These are phyloP conservation scores for Prionailurus viverrinus DNA, from an alignment of 2,113 vertebrate species.

Conservation along the genomic window DNA sequence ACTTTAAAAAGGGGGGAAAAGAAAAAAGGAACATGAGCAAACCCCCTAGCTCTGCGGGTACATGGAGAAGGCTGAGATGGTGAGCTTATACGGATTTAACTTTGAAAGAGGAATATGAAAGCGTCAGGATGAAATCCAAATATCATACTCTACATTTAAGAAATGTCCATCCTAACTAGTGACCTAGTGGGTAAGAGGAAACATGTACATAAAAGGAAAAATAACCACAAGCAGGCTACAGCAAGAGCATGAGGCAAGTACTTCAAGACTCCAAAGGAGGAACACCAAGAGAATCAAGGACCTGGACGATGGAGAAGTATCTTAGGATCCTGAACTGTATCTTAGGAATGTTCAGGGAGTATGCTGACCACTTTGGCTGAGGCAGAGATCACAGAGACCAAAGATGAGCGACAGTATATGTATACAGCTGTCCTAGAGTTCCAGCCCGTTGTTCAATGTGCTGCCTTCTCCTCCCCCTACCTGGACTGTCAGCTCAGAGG, in stretches of 20 bases:
- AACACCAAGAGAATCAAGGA: conserved; percentile 7
- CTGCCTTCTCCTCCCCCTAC: background rate
- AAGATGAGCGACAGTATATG: background rate
- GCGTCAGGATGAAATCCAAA: conserved; percentile 41
- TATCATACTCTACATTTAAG: background rate
- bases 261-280: background rate
- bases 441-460: background rate
- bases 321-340: background rate
- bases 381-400: background rate
- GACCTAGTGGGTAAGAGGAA: background rate
- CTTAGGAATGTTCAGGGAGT: background rate
- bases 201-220: background rate
- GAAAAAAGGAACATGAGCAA: background rate
- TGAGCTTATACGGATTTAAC: background rate
- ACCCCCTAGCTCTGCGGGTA: background rate
- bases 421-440: background rate
- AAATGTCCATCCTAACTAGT: background rate
- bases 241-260: conserved; percentile 4
- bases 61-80: background rate
- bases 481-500: background rate
- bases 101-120: background rate
- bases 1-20: background rate
- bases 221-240: background rate
- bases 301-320: background rate
- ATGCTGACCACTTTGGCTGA: background rate